Evolutionary conservation across 2,797 vertebrate genomes (phyloP).

Genomic region (Anabas testudineus): DNA sequence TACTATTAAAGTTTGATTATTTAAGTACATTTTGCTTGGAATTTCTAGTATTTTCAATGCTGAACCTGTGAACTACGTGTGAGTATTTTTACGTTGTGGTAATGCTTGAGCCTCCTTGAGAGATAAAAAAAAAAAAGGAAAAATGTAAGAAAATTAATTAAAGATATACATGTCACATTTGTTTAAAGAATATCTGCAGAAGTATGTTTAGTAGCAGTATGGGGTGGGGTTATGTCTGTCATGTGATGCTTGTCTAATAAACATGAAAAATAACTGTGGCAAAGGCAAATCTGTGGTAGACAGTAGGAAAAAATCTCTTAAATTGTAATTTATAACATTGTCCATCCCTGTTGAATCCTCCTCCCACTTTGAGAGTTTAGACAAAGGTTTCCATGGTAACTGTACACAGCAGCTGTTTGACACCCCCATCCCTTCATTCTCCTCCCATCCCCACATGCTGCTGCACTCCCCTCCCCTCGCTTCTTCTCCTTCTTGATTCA

Average conservation of each 20-base stretch:
- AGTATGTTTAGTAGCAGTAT: background rate
- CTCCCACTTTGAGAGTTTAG: conserved; percentile 47
- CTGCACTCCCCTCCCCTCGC: conserved; percentile 23
- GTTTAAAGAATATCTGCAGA: no score
- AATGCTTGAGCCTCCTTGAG: no score
- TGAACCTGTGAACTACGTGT: no score
- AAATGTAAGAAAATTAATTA: no score
- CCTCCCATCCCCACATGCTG: conserved; percentile 31
- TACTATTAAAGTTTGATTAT: no score
- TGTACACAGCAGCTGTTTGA: conserved; percentile 73
- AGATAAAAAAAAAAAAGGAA: no score
- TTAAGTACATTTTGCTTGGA: background rate
- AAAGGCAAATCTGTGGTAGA: background rate
- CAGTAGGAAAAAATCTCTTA: background rate
- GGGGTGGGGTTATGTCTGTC: conserved; percentile 23
- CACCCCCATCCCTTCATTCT: conserved; percentile 31
- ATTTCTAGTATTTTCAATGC: background rate
- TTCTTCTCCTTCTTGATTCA: conserved; percentile 43
- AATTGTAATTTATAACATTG: conserved; percentile 18
- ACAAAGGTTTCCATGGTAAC: conserved; percentile 87
- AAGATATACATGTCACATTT: no score
- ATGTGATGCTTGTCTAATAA: conserved; percentile 7
- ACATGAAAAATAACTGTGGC: background rate
- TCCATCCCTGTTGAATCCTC: conserved; percentile 15
- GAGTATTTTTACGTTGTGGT: no score